Conservation (phyloP, 2,888 invertebrate species). For the Microdon myrmicae region DNA sequence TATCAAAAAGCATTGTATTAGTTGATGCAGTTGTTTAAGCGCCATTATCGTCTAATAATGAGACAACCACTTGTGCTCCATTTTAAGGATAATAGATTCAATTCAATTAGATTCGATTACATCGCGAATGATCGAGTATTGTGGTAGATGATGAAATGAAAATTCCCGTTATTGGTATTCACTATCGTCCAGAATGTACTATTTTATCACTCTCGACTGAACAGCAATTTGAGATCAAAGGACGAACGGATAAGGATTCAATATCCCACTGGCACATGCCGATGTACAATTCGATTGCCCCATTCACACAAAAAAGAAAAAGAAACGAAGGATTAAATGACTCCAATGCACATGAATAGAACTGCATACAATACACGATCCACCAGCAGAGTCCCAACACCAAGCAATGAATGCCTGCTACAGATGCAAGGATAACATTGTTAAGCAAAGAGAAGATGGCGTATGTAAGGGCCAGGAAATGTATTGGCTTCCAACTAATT, state of each 20-base stretch:
- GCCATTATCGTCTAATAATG: too few species aligned
- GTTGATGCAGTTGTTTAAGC: too few species aligned
- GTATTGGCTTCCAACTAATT: slow-evolving; percentile 62
- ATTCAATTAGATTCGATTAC: slow-evolving; percentile 26
- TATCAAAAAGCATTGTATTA: too few species aligned
- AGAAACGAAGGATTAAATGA: slow-evolving; percentile 15
- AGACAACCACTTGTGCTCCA: not conserved
- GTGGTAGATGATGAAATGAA: too few species aligned
- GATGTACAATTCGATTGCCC: slow-evolving; percentile 31
- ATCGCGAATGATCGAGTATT: slow-evolving; percentile 29
- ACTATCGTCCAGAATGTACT: too few species aligned
- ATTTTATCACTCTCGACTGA: not conserved
- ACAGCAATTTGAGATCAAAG: slow-evolving; percentile 24
- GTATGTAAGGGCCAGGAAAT: slow-evolving; percentile 40
- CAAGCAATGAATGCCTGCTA: too few species aligned
- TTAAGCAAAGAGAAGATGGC: too few species aligned
- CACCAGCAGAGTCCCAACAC: too few species aligned
- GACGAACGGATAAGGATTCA: slow-evolving; percentile 38
- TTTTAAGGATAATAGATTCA: slow-evolving; percentile 11
- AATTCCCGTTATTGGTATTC: too few species aligned
- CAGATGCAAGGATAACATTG: too few species aligned
- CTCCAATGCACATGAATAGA: not conserved
- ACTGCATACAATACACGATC: not conserved
- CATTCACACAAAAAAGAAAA: too few species aligned
- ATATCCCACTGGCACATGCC: slow-evolving; percentile 37